These are phyloP conservation scores for Drosophila kanapiae DNA, from an alignment of 1,140 invertebrate species.

Conservation along the genomic window DNA sequence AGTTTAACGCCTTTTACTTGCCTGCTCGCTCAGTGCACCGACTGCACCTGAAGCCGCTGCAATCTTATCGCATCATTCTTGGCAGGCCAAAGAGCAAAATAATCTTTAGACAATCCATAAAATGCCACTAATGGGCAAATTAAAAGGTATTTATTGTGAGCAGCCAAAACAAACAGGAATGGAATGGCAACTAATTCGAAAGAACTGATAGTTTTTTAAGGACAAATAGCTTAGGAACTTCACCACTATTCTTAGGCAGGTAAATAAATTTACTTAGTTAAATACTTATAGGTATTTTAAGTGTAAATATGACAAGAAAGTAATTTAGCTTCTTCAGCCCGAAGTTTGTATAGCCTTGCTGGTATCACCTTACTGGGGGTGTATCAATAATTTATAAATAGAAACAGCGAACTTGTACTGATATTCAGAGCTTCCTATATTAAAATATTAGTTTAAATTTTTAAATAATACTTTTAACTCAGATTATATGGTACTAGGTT, in stretches of 20 bases:
- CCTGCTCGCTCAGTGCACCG: background rate
- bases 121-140: conserved; percentile 1
- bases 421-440: no score
- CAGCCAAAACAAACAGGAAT: background rate
- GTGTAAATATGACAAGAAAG: background rate
- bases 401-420: no score
- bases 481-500: no score
- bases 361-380: no score
- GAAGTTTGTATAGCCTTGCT: no score
- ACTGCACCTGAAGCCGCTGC: background rate
- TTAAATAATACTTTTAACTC: no score
- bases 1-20: no score
- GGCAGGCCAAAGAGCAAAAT: background rate
- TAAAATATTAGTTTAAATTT: no score
- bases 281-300: background rate
- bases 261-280: background rate
- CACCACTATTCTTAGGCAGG: no score
- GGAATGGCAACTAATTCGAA: background rate
- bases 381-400: no score
- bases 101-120: background rate
- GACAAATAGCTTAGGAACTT: background rate
- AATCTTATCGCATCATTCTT: conserved; percentile 19
- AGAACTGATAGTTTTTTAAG: background rate
- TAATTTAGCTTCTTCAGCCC: no score
- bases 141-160: conserved; percentile 6